A percentile compares a stretch with the other conserved stretches of the same genome.
phyloP scores from a whole-genome alignment of 2,888 invertebrate species.

The Parapristionchus giblindavisi region DNA sequence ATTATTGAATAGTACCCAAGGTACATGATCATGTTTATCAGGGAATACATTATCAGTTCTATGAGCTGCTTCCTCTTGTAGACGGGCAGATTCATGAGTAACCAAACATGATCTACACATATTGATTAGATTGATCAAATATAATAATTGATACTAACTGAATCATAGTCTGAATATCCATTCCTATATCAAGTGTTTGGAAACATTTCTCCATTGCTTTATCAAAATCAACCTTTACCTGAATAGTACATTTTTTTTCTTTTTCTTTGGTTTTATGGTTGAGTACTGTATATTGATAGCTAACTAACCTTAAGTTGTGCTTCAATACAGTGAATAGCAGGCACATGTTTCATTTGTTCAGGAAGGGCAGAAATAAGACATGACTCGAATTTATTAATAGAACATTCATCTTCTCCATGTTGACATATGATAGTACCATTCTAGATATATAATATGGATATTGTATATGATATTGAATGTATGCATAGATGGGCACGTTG shows the following conservation, averaged over 20 bases:
- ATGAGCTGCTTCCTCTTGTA: conserved; percentile 57
- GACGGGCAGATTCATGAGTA: conserved; percentile 53
- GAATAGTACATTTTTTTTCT: neutral
- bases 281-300: neutral
- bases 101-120: conserved; percentile 51
- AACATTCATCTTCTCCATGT: conserved; percentile 65
- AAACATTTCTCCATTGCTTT: conserved; percentile 56
- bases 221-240: conserved; percentile 49
- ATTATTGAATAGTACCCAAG: conserved; percentile 64
- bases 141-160: conserved; percentile 43
- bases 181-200: conserved; percentile 48
- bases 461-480: neutral
- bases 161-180: conserved; percentile 52
- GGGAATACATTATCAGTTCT: conserved; percentile 52
- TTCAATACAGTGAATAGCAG: conserved; percentile 59
- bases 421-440: conserved; percentile 61
- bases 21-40: conserved; percentile 58
- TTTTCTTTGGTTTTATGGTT: conserved; percentile 9
- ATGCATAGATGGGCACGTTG: neutral
- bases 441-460: conserved; percentile 37
- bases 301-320: conserved; percentile 43
- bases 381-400: conserved; percentile 59
- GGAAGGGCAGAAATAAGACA: conserved; percentile 57
- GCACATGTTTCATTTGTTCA: conserved; percentile 51
- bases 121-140: neutral